Conservation (phyloP, 2,113 vertebrate species). For the Poeciliopsis turrubarensis region DNA sequence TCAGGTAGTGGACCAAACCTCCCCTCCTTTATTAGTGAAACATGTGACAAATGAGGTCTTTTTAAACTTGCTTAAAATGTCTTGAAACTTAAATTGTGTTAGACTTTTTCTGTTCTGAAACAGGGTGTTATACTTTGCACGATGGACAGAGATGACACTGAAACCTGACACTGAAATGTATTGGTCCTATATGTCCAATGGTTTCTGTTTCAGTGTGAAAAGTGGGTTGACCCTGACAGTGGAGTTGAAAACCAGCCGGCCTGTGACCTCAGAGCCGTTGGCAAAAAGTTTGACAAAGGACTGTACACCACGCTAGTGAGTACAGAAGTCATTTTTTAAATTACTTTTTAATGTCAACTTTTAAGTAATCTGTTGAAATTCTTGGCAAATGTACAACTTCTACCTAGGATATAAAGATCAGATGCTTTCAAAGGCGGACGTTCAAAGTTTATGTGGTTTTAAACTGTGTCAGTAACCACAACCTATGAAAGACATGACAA, state of each 20-base stretch:
- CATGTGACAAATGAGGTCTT: background rate
- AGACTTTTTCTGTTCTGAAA: background rate
- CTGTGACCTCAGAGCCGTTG: slow-evolving; percentile 86
- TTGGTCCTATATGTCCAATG: background rate
- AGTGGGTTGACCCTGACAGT: slow-evolving; percentile 64
- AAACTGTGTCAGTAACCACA: background rate
- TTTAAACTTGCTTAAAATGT: too few relatives aligned
- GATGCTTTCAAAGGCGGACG: too few relatives aligned
- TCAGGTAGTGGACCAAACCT: slow-evolving; percentile 74
- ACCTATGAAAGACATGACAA: background rate
- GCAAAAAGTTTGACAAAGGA: slow-evolving; percentile 87
- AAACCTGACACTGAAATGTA: background rate
- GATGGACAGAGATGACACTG: background rate
- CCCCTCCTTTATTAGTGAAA: background rate
- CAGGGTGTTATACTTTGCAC: background rate
- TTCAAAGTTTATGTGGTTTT: background rate
- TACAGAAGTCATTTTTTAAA: background rate
- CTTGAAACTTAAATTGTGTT: background rate
- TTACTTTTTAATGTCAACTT: too few relatives aligned
- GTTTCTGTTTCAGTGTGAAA: slow-evolving; percentile 76
- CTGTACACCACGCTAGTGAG: slow-evolving; percentile 88
- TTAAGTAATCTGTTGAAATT: too few relatives aligned
- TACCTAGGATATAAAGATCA: too few relatives aligned
- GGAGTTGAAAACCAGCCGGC: slow-evolving; percentile 71
- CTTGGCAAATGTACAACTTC: too few relatives aligned